Evolutionary conservation across 2,113 vertebrate genomes (phyloP), one percentile per base, ranked within the genome.

Genomic region (Syngnathus floridae): DNA sequence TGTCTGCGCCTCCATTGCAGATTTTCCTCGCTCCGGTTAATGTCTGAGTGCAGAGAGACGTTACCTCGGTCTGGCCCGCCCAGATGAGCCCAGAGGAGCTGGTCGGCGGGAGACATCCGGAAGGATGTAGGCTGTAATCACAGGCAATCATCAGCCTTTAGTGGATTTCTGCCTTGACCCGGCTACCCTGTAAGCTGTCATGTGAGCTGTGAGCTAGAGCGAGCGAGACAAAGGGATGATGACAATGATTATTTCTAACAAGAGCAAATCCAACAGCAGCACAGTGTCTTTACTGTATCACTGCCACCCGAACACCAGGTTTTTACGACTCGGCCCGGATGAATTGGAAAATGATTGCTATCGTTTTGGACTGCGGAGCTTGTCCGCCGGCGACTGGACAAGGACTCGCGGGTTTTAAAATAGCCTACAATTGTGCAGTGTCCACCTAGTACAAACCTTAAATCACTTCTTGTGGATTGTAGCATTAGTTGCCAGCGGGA

Each of bases 111-210:
- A 67, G 58, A 57, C 69, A 56, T 41, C 59, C 40, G 21, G 40
- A 59, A 54, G 72, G 67, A 76, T 56, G 35, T 73, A 66, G 77
- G 56, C 78, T 79, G 85, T 88, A 88, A 89, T 88, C 86, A 89
- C 77, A 87, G 79, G 74, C 86, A 89, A 86, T 89, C 88, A 85
- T 79, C 76, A 21, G 68, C 70, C 78, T 74, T 71, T 71, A 2
- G 62, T 65, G 75, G 72, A 84, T 75, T 67, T 76, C 64, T 62
- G 59, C 69, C 16, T 76, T 76, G 70, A 67, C 70, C 67, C 19
- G 49, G 69, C 46, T 58, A 71, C 40, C 68, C 73, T 35, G 64
- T 65, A 73, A 80, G 65, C 74, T 62, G 69, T 80, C 79, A 84
- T 86, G 80, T 84, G 43, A 71, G 75, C 69, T 7, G 36, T 4